Evolutionary conservation across 92 coral and sea anemone genomes (phyloP), one percentile per base, ranked within the genome.

Genomic region (Nematostella vectensis): DNA sequence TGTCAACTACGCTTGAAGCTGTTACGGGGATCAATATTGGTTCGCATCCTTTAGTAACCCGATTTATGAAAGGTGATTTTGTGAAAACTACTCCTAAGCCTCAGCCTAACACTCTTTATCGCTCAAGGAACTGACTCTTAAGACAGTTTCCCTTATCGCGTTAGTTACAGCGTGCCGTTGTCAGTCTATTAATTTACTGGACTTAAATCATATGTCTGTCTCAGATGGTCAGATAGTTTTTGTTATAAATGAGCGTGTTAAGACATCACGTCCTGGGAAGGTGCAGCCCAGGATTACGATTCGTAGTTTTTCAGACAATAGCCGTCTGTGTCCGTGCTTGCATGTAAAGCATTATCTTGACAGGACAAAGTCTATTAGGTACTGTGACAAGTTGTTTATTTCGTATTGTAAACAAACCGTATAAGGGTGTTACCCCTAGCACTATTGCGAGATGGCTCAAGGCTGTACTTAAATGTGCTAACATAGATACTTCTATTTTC

Each of bases 31-130:
- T 12, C 31, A 27, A 50, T 1, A 36, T 63, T 27, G 72, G 71
- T 11, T 43, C 71, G 1, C 73, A 65, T 30, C 58, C 55, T 16
- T 44, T 65, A 4, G 31, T 74, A 10, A 18, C 65, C 17, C 51
- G 73, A 9, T 56, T 74, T 1, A 45, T 65, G 26, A 74, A 65
- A 27, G 80, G 80, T 49, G 38, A 56, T 26, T 72, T 55, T 47
- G 17, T 39, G 50, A 28, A 39, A 24, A 54, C 61, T 11, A 11
- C 79, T 9, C 80, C 80, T 29, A 16, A 22, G 56, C 65, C 80
- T 0, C 30, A 59, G n/a, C n/a, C 8, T 38, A 57, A 54, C 60
- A 65, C 3, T 61, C 59, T 24, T 39, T 62, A 24, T 25, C 16
- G 6, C 29, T 70, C 2, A 62, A 70, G 50, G 43, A 39, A 31